Evolutionary conservation across 2,888 invertebrate species (phyloP), one percentile per base, ranked within the genome.

Genomic region (Drosophila atripex): DNA sequence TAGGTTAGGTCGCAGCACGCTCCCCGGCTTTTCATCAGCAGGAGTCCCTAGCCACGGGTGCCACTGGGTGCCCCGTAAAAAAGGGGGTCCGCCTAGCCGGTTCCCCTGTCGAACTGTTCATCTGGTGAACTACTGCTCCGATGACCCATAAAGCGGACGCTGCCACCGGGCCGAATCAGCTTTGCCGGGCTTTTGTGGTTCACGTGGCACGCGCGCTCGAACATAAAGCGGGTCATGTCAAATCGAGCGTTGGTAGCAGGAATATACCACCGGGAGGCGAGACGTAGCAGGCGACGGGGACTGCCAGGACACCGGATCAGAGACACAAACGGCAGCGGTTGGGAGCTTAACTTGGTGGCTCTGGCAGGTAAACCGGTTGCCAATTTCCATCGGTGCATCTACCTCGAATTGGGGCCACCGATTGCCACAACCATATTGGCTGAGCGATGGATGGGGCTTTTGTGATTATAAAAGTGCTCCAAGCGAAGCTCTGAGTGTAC

Each of bases 91-190:
- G 39, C 3, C 21, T 23, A n/a, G 39, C 16, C 14, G 1, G 18
- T 14, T 11, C 25, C 35, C 32, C 18, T 25, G 12, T 14, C 35
- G 9, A 47, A 4, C n/a, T 18, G 39, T 18, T 41, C 39, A 41
- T 41, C 16, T 41, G 39, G 16, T 11, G 65, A 21, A 35, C 32
- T 52, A 28, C 43, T 58, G 82, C 78, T 78, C 82, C 82, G 82
- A 78, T 78, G 78, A 82, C 80, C 80, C 87, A 82, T 86, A 86
- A 82, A 82, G 78, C 69, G 85, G 75, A 76, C 77, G 54, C 57
- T 71, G 55, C 59, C 59, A 47, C 32, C 53, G 61, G 50, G 35
- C 25, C 28, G 69, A 57, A 57, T 69, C 69, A 65, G 64, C 70
- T 70, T 70, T 51, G 53, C 50, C 53, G 18, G 63, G 73, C 71